Base-by-base conservation (phyloP, 2,888 invertebrate species). In the Cantharis nigra region DNA sequence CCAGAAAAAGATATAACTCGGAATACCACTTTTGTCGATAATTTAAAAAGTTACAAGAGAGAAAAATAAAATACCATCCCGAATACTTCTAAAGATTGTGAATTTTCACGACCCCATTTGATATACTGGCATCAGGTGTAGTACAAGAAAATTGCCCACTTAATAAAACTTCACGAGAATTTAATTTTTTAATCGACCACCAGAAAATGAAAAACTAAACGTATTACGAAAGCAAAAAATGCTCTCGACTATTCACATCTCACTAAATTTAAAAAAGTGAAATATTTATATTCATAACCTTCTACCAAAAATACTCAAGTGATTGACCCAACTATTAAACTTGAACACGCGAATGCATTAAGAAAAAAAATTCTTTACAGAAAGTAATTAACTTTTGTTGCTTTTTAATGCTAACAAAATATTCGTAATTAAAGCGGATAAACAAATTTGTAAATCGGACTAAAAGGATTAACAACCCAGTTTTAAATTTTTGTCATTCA, bases 261-360 rank as follows among this genome's bases (percentile, higher is more conserved):
- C 65, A 67, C 65, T 67, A 23, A 67, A 67, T 67, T 67, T 20
- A 67, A 67, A 67, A 23, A n/a, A 23, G 65, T 67, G 65, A 67
- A 26, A 67, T 67, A 67, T 67, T 67, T 67, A 67, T 67, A 67
- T 67, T 67, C 65, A 67, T 67, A 67, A 67, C 65, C 65, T 67
- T 67, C 65, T 67, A 23, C 65, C 26, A 67, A 67, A 67, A 67
- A 67, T 67, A 67, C 18, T 20, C 26, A 67, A 67, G 65, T 67
- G 20, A 67, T 67, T 67, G 65, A 67, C 65, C 65, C 18, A 67
- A 67, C 65, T 67, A 67, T 67, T 67, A n/a, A 23, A n/a, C 20
- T 67, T 67, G 23, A 67, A 67, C 65, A 67, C 20, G 26, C 26
- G 65, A 67, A 67, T 67, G 65, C 23, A 67, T 67, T 64, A 64